phyloP scores from a whole-genome alignment of 2,797 vertebrate genomes.

The Epinephelus malabaricus region DNA sequence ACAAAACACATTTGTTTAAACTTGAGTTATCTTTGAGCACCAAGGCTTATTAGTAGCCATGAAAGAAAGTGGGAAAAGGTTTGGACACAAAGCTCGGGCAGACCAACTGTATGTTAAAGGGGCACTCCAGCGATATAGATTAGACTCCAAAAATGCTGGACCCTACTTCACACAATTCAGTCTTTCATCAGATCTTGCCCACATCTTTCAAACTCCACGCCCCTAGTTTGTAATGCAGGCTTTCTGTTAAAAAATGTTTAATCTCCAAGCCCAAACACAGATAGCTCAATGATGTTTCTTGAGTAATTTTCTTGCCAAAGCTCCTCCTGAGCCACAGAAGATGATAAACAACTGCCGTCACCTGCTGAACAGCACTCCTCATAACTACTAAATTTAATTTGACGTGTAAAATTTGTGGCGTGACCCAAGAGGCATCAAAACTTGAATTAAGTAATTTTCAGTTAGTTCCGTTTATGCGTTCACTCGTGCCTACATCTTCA shows the following conservation, averaged over 20 bases:
- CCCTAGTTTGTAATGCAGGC: not conserved
- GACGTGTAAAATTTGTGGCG: not conserved
- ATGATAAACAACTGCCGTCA: not conserved
- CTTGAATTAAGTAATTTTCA: not conserved
- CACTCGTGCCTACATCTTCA: too few species aligned
- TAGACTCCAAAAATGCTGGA: not conserved
- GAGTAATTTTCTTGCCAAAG: not conserved
- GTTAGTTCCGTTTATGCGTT: not conserved
- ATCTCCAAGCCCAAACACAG: not conserved
- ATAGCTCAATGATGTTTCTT: not conserved
- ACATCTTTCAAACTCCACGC: not conserved
- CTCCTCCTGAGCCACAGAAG: not conserved
- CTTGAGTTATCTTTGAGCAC: not conserved
- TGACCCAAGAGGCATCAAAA: not conserved
- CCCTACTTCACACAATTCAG: not conserved
- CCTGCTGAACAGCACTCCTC: not conserved
- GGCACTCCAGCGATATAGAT: not conserved
- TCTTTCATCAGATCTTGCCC: not conserved
- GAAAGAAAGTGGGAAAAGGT: not conserved
- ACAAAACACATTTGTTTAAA: not conserved
- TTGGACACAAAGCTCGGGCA: not conserved
- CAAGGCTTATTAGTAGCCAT: not conserved
- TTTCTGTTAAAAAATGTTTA: not conserved
- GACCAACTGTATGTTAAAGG: not conserved
- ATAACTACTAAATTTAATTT: not conserved